Percentiles rank a stretch among this genome's conserved stretches.
Conservation (phyloP, 2,113 vertebrate genomes). For the Melanerpes aurifrons region DNA sequence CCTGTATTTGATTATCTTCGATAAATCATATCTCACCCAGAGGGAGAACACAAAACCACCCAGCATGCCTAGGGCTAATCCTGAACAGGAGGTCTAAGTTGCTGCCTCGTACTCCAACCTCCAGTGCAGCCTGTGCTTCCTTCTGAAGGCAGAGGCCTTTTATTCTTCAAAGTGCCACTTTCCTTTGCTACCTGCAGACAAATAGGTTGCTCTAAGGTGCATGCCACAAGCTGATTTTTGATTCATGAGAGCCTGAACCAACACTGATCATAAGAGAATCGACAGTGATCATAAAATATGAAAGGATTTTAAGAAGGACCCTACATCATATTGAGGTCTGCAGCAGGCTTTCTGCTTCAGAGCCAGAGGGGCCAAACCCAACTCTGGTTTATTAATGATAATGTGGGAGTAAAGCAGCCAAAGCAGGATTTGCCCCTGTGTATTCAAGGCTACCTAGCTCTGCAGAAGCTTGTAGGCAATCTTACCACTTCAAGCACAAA, state of each 20-base stretch:
- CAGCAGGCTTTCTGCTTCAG: background rate
- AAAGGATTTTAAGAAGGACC: conserved; percentile 48
- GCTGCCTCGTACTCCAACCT: background rate
- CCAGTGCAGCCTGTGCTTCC: background rate
- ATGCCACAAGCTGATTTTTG: conserved; percentile 24
- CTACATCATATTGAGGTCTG: conserved; percentile 5
- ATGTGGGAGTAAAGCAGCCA: background rate
- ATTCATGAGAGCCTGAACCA: conserved; percentile 56
- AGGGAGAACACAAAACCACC: conserved; percentile 43
- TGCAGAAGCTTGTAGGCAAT: conserved; percentile 6
- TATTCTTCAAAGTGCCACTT: conserved; percentile 57
- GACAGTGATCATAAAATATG: conserved; percentile 53
- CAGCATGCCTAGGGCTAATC: conserved; percentile 25
- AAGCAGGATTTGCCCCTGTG: background rate
- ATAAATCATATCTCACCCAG: conserved; percentile 43
- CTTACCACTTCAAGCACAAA: conserved; percentile 40
- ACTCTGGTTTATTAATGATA: background rate
- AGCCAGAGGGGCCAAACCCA: background rate
- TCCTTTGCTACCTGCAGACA: conserved; percentile 60
- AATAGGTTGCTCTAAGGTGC: conserved; percentile 47
- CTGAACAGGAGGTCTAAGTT: conserved; percentile 23
- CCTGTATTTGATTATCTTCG: conserved; percentile 19
- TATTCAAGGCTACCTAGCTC: background rate
- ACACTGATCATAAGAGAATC: conserved; percentile 46
- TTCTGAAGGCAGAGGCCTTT: conserved; percentile 48